A percentile compares a stretch with the other conserved stretches of the same genome.
These are phyloP conservation scores for Dilophus febrilis DNA, from an alignment of 2,888 invertebrate genomes.

Conservation along the genomic window DNA sequence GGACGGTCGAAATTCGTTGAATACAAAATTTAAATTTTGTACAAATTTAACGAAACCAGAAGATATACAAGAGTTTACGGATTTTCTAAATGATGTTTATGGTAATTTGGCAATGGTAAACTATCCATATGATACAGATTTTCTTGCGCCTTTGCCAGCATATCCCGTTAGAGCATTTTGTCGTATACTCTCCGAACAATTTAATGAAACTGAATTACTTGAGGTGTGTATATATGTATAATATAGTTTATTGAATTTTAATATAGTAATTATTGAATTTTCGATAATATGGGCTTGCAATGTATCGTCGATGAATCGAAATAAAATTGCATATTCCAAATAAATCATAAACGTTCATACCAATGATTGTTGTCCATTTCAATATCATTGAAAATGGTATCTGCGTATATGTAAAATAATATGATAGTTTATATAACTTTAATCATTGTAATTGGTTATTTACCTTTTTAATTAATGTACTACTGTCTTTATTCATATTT, in stretches of 20 bases:
- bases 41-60: constrained; percentile 39
- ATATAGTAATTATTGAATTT: constrained; percentile 1
- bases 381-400: no score
- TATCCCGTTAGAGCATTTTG: constrained; percentile 60
- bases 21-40: constrained; percentile 61
- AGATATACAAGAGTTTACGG: constrained; percentile 30
- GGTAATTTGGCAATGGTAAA: constrained; percentile 82
- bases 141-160: constrained; percentile 67
- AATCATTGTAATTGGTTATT: no score
- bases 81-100: constrained; percentile 57
- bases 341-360: no score
- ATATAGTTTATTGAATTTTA: neutral
- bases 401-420: no score
- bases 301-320: neutral
- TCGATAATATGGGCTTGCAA: no score
- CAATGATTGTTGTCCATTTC: no score
- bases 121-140: constrained; percentile 79
- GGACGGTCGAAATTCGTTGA: constrained; percentile 51
- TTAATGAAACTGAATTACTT: constrained; percentile 10
- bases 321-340: neutral
- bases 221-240: constrained; percentile 8
- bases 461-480: no score
- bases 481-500: no score
- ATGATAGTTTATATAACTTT: no score
- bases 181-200: constrained; percentile 29